Evolutionary conservation across 2,113 vertebrate genomes (phyloP).

Genomic region (Cryptotis parvus): DNA sequence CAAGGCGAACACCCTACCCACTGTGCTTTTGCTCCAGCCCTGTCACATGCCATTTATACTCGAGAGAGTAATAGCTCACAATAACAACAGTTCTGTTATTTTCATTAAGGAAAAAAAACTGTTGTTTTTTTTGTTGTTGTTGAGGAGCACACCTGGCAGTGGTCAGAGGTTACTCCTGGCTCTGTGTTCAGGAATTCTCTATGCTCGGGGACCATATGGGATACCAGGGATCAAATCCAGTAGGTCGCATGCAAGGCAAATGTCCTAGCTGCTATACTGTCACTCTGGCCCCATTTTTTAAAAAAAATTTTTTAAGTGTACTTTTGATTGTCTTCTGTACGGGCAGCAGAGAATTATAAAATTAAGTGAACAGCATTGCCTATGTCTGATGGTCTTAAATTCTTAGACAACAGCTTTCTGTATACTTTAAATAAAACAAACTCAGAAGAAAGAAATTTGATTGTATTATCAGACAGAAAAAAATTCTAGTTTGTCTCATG

Average conservation of each 20-base stretch:
- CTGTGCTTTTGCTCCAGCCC: no score
- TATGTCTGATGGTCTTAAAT: constrained; percentile 21
- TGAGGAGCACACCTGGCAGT: no score
- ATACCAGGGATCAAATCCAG: no score
- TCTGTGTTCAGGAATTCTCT: no score
- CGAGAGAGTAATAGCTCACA: background rate
- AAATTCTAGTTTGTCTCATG: no score
- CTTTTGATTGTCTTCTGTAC: constrained; percentile 42
- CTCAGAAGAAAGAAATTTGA: background rate
- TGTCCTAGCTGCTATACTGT: no score
- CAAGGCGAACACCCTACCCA: no score
- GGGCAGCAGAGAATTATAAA: constrained; percentile 45
- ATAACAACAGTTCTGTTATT: background rate
- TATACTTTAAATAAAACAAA: constrained; percentile 33
- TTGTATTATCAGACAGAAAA: constrained; percentile 1
- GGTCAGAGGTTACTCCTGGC: no score
- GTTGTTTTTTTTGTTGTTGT: background rate
- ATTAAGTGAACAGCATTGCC: constrained; percentile 20
- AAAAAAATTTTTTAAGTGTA: no score
- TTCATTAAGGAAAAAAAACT: constrained; percentile 24
- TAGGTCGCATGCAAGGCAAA: no score
- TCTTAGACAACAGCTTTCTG: constrained; percentile 31
- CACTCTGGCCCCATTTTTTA: no score
- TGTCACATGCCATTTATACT: background rate
- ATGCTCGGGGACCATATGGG: no score